Base-by-base conservation (phyloP, 2,888 invertebrate species). In the Mesochorus sp. region DNA sequence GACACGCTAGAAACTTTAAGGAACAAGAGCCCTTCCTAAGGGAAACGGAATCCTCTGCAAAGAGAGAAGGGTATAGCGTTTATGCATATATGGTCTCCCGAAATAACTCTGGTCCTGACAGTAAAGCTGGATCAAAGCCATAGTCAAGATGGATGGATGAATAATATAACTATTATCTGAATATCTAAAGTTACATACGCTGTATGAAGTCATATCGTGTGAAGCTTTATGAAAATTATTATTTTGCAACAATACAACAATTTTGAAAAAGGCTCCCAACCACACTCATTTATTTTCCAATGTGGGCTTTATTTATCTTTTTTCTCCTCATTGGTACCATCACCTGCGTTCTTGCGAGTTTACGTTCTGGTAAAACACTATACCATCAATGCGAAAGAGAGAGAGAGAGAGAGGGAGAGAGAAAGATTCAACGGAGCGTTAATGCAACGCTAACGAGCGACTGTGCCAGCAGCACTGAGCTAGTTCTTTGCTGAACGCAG, bases 381-480 rank as follows among this genome's bases (percentile, higher is more conserved):
- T 24, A 12, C 10, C 5, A 31, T 42, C 8, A 3, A 31, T 28
- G 28, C n/a, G 42, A 53, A 14, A 31, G 6, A 61, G 42, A 31
- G 8, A 12, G 14, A 26, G 26, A 31, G 59, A 21, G 47, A 14
- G 10, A 19, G 34, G 34, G 8, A 47, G 59, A 24, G 31, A 24
- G 44, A 59, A 17, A 42, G 14, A 34, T 39, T 66, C 76, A 72
- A 70, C 76, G 66, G 67, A 76, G 76, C 76, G 76, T 76, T 76
- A 76, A 76, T 71, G 76, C 76, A 61, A 72, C 71, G 76, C 76
- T 76, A 76, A 76, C 76, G 71, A 76, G 76, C 59, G 59, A 61
- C 34, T 59, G 71, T 61, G 71, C 34, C 42, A 67, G 55, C 39
- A 31, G 28, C 28, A 67, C 28, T 8, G 6, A 67, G 53, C n/a